phyloP scores from a whole-genome alignment of 2,888 invertebrate species.

The Formica aserva region DNA sequence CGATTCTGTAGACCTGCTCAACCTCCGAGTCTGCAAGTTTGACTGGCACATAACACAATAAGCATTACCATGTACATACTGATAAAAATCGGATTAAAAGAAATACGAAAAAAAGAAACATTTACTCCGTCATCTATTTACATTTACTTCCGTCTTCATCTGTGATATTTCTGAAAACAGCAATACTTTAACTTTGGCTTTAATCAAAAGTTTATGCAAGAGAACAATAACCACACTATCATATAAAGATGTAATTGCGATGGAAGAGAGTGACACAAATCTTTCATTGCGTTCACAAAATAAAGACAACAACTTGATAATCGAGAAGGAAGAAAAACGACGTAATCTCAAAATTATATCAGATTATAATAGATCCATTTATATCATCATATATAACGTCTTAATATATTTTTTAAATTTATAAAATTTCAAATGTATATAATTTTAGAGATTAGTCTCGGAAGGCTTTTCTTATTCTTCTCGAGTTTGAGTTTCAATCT shows the following conservation, averaged over 20 bases:
- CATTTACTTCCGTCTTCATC: not conserved
- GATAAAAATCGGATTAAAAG: constrained; percentile 15
- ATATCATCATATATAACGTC: not conserved
- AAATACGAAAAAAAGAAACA: constrained; percentile 9
- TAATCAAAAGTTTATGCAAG: not conserved
- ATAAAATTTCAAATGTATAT: not conserved
- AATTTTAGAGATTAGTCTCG: not conserved
- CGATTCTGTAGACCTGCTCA: constrained; percentile 59
- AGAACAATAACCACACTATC: constrained; percentile 1
- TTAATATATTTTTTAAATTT: not conserved
- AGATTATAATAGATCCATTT: not conserved
- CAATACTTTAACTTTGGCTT: constrained; percentile 42
- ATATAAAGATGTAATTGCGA: constrained; percentile 24
- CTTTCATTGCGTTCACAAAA: constrained; percentile 16
- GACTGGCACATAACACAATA: constrained; percentile 53
- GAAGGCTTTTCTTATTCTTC: constrained; percentile 38
- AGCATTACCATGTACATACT: constrained; percentile 50
- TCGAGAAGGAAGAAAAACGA: constrained; percentile 40
- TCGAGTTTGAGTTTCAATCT: constrained; percentile 22
- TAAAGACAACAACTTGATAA: not conserved
- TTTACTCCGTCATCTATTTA: constrained; percentile 26
- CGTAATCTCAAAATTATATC: not conserved
- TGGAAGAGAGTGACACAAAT: constrained; percentile 11
- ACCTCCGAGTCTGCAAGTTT: constrained; percentile 64
- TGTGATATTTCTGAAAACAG: constrained; percentile 7